phyloP scores from a whole-genome alignment of 2,888 invertebrate genomes.

The Dryobota labecula region DNA sequence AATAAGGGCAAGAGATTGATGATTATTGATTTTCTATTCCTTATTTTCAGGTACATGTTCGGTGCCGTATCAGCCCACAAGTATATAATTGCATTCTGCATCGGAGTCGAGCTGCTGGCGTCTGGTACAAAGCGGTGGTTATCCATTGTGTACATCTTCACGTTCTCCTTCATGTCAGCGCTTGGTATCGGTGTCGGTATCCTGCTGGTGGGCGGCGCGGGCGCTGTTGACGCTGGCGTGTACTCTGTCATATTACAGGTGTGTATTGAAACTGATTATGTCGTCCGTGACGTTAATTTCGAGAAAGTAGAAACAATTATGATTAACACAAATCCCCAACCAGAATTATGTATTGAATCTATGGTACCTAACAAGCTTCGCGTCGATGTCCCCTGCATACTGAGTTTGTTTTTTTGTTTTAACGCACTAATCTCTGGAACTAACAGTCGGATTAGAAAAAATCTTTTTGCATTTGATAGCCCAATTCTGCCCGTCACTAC shows the following conservation, averaged over 20 bases:
- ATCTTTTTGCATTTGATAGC: no score
- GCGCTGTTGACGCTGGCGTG: constrained; percentile 91
- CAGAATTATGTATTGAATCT: no score
- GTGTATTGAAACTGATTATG: constrained; percentile 10
- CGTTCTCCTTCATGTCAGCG: constrained; percentile 95
- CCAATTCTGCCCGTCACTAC: no score
- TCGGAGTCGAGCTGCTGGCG: constrained; percentile 95
- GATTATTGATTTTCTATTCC: not conserved
- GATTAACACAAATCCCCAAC: no score
- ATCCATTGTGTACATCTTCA: constrained; percentile 93
- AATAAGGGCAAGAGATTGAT: not conserved
- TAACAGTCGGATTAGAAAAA: no score
- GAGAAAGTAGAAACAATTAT: not conserved
- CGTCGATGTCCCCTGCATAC: no score
- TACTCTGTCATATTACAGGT: constrained; percentile 94
- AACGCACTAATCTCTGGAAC: no score
- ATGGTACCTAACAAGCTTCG: no score
- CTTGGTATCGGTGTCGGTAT: constrained; percentile 94
- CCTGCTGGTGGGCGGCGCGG: constrained; percentile 91
- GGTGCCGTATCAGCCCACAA: constrained; percentile 96
- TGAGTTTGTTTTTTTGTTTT: no score
- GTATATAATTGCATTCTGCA: constrained; percentile 96
- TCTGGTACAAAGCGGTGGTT: constrained; percentile 92
- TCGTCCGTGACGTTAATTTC: not conserved
- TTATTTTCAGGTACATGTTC: constrained; percentile 93